Base-by-base conservation (phyloP, 2,888 invertebrate genomes). In the Apodemia duryi region DNA sequence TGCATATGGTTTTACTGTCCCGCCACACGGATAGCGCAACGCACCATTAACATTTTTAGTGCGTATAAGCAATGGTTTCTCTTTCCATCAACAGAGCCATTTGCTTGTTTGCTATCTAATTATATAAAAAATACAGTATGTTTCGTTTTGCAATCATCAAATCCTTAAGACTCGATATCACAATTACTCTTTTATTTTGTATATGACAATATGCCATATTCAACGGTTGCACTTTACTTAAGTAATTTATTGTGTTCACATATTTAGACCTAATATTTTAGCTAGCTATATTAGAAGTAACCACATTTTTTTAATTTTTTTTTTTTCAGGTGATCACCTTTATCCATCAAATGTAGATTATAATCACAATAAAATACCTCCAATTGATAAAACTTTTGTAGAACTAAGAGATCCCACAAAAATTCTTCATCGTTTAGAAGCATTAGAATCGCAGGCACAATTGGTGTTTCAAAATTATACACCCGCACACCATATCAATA, bases 241-340 rank as follows among this genome's bases (percentile, higher is more conserved):
- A 32, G 4, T 32, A 32, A 2, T 32, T 4, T 32, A 38, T 38
- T 7, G 38, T 38, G 38, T 38, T 7, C 61, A 51, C 10, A 9
- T 32, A 32, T 61, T 21, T 13, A 28, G 9, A 51, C 13, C 4
- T 11, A 60, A 7, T n/a, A 65, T n/a, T 46, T n/a, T 60, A 38
- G 63, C 13, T 64, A 35, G 1, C 9, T 38, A 9, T 38, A 38
- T 2, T 7, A 38, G 38, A 38, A 38, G 38, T 38, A 9, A 38
- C 6, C 9, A 7, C 7, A 38, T 38, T 29, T 35, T 1, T 21
- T 65, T 68, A n/a, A n/a, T 21, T 21, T 21, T 21, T 21, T 67
- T 63, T 65, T 41, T 89, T 89, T 68, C 79, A 92, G 95, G 95
- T 74, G 92, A 92, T 75, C 82, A 89, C 65, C 78, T 86, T n/a